These are phyloP conservation scores for Hyla sarda DNA, from an alignment of 2,113 vertebrate genomes.

Conservation along the genomic window DNA sequence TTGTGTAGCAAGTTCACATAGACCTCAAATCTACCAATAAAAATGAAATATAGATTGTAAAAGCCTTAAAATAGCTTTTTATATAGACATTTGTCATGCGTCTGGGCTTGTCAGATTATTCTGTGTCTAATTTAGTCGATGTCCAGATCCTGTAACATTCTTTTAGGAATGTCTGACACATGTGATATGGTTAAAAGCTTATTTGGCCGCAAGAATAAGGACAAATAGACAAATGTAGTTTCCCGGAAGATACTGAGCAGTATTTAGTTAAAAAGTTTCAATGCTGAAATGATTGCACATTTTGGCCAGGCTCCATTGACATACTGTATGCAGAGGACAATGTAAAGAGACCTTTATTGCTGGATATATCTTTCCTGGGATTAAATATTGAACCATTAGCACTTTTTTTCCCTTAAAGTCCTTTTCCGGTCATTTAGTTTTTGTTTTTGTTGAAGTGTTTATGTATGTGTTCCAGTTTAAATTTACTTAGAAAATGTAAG, in stretches of 20 bases:
- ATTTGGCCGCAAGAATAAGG: neutral
- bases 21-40: neutral
- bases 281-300: neutral
- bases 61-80: neutral
- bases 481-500: constrained; percentile 56
- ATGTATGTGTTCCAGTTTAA: constrained; percentile 61
- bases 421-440: constrained; percentile 6
- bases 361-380: constrained; percentile 30
- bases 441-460: constrained; percentile 63
- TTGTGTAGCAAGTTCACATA: neutral
- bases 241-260: neutral
- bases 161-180: neutral
- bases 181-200: neutral
- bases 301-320: neutral
- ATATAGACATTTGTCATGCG: neutral
- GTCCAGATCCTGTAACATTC: neutral
- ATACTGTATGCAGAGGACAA: neutral
- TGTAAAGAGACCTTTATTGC: constrained; percentile 24
- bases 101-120: neutral
- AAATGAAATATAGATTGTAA: neutral
- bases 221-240: neutral
- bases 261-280: neutral
- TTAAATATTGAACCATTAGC: constrained; percentile 31
- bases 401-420: constrained; percentile 11
- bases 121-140: neutral